Base-by-base conservation (phyloP, 2,888 invertebrate species). In the Oligia strigilis region DNA sequence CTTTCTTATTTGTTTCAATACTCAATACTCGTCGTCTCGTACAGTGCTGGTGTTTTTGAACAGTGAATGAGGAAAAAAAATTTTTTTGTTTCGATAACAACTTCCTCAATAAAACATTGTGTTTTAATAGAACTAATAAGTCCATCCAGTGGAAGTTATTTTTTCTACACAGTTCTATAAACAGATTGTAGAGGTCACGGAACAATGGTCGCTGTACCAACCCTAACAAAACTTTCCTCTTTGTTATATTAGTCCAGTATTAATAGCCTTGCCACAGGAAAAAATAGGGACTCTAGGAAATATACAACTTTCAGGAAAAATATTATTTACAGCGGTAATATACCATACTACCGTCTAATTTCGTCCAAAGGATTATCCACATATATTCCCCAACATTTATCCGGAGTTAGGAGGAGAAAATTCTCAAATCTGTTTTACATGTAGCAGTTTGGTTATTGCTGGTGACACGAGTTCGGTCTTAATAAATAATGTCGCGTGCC, bases 401-500 rank as follows among this genome's bases (percentile, higher is more conserved):
- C 71, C 78, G 49, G 66, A 70, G 71, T 73, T 82, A 81, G 72
- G 78, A 75, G 60, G 72, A 76, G 85, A 83, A 89, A 87, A 89
- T 85, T 83, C 81, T 80, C 69, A 89, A 89, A 88, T 88, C 89
- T 88, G 89, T 89, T 88, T 88, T 88, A 82, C 89, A 88, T 89
- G 89, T 87, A 89, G 84, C 86, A 80, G 84, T 84, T 77, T 80
- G 81, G 89, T 89, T 89, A 86, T 88, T 89, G 89, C 82, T 88
- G 86, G 81, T 87, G 89, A 89, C 90, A 90, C 78, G 87, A 86
- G 83, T 88, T 88, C 83, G 85, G 89, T 88, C 87, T 87, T 90
- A 87, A 91, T 91, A 89, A 91, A 91, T 91, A 89, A 90, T 87
- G 87, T 90, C 80, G 84, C 81, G 82, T 79, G 79, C 75, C 82